Percentiles rank a stretch among this genome's conserved stretches.
These are phyloP conservation scores for Rhinichthys klamathensis DNA, from an alignment of 2,113 vertebrate species.

Conservation along the genomic window DNA sequence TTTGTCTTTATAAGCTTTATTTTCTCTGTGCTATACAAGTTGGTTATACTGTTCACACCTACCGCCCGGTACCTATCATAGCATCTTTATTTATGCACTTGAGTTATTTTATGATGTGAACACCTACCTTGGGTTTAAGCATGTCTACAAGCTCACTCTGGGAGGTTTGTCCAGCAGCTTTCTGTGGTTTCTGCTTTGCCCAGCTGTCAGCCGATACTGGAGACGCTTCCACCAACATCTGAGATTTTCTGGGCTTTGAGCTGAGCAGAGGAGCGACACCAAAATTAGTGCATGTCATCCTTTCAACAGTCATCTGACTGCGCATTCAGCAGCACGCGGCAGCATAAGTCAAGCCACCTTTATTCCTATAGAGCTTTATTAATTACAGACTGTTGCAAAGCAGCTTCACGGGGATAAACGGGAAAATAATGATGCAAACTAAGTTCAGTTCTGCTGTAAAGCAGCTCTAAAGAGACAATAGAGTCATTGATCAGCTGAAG, in stretches of 20 bases:
- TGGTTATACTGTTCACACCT: no score
- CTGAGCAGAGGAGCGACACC: constrained; percentile 64
- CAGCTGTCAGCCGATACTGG: constrained; percentile 74
- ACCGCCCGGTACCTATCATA: neutral
- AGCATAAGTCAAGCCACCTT: no score
- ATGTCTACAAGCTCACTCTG: constrained; percentile 80
- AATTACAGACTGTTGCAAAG: no score
- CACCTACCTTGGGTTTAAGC: constrained; percentile 76
- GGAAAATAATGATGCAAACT: no score
- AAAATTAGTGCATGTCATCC: neutral
- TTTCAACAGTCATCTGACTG: no score
- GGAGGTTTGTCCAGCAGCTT: constrained; percentile 69
- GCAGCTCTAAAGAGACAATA: no score
- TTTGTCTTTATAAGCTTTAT: neutral
- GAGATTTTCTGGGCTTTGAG: constrained; percentile 80
- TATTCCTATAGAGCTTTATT: no score
- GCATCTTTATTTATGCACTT: neutral
- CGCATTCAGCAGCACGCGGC: neutral
- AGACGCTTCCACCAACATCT: constrained; percentile 75
- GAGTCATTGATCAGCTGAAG: no score
- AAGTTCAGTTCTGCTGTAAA: no score
- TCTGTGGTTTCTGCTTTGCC: constrained; percentile 82
- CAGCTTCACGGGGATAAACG: no score
- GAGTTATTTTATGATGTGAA: neutral
- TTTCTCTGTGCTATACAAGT: neutral